Conservation (phyloP, 2,113 vertebrate genomes). For the Ceyx melanurus region DNA sequence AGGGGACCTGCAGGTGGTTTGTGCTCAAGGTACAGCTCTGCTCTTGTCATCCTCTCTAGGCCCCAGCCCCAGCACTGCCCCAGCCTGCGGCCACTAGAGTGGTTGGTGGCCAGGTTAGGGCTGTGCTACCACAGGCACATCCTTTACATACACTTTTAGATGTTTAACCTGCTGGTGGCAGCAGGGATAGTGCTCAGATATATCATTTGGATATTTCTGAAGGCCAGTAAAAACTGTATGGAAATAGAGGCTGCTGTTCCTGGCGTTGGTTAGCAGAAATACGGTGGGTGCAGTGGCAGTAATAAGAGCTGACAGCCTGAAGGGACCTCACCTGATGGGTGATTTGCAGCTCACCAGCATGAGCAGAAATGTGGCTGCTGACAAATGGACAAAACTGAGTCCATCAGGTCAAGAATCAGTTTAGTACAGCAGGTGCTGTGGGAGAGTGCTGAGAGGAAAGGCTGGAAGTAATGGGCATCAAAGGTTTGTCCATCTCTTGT, state of each 20-base stretch:
- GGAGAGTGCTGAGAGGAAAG: background rate
- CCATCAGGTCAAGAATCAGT: background rate
- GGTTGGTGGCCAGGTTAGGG: accelerated
- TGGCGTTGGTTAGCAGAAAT: accelerated
- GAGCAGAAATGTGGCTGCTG: background rate
- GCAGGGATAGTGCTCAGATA: accelerated
- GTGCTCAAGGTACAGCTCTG: accelerated
- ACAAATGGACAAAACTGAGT: accelerated
- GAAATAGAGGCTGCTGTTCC: background rate
- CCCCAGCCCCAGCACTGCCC: too few relatives aligned
- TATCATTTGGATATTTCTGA: background rate
- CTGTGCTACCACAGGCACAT: too few relatives aligned
- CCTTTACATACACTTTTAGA: accelerated
- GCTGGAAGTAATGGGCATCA: background rate
- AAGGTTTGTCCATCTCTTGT: background rate
- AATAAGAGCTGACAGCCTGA: background rate
- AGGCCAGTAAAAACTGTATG: background rate
- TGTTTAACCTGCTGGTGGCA: too few relatives aligned
- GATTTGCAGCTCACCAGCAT: background rate
- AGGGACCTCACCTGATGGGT: background rate
- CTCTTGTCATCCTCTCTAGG: accelerated
- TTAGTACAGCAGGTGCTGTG: background rate
- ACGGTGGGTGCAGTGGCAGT: accelerated
- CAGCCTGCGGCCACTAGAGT: accelerated
- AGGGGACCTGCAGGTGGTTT: too few relatives aligned